These are phyloP conservation scores for Eunapius fragilis DNA, from an alignment of 37 sponge, comb jelly and placozoan species.

Conservation along the genomic window DNA sequence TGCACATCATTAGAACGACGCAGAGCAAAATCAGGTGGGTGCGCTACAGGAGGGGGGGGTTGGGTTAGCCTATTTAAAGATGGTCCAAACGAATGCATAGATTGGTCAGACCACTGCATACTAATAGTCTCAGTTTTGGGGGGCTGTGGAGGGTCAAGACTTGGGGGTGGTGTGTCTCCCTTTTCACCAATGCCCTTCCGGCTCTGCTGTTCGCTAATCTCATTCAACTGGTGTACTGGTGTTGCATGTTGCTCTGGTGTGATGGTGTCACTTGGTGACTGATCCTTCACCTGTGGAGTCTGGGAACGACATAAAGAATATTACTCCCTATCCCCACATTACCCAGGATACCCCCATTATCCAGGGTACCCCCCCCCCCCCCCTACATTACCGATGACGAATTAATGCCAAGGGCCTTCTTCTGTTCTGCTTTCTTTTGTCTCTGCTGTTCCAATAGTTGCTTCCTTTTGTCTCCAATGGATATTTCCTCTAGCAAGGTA, in stretches of 20 bases:
- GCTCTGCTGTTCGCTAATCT: constrained; percentile 41
- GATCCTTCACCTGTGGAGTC: constrained; percentile 34
- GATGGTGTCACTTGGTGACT: constrained; percentile 20
- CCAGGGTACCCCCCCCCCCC: too few species aligned
- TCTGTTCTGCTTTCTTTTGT: constrained; percentile 25
- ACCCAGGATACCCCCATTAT: too few species aligned
- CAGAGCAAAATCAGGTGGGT: neutral
- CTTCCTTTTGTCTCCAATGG: constrained; percentile 12
- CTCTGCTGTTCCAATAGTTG: constrained; percentile 21
- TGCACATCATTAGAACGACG: neutral
- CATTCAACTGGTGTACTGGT: constrained; percentile 38
- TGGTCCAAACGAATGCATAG: neutral
- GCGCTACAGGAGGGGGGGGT: neutral
- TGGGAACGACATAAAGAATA: neutral
- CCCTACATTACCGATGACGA: neutral
- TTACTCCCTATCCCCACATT: neutral
- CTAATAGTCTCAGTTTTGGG: neutral
- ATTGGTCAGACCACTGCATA: neutral
- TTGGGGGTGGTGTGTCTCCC: neutral
- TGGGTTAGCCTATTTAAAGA: neutral
- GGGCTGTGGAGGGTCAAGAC: neutral
- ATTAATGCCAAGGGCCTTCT: constrained; percentile 13
- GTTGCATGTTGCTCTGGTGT: constrained; percentile 19
- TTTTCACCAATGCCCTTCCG: neutral
- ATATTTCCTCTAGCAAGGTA: neutral